Base-by-base conservation (phyloP, 2,888 invertebrate species). In the Allygus modestus region DNA sequence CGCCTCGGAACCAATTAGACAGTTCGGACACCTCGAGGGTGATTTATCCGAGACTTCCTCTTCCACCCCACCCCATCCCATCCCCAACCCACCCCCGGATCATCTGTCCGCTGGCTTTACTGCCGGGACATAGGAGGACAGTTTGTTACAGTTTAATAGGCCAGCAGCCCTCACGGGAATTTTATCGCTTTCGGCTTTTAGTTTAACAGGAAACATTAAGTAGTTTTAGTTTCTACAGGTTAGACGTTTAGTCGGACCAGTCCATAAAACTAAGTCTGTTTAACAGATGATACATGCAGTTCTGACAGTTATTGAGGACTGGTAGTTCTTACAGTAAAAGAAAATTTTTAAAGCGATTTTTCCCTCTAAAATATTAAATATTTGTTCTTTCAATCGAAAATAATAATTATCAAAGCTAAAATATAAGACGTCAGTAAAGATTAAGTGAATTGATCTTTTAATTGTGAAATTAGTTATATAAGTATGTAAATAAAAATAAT, bases 1-100 rank as follows among this genome's bases (percentile, higher is more conserved):
- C 51, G 51, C 82, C 43, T 65, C 4, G 0, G 79, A 41, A 69
- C 75, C 83, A 85, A 83, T 83, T 83, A 84, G 85, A 81, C 58
- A 83, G 28, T 23, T 75, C 75, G 81, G 84, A 84, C 84, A 84
- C 84, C 81, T 77, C 46, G 61, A 15, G 46, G 51, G 69, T 84
- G 69, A 82, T 82, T 82, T 77, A 77, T 77, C 46, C 51, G 0
- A 1, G 1, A 77, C 77, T 77, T 77, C 77, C 77, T 77, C 73
- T 43, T 20, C 9, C 65, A 5, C 7, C 65, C 31, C 23, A 65
- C 69, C 69, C 33, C 33, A n/a, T n/a, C n/a, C n/a, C n/a, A n/a
- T n/a, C 33, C 69, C 26, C 69, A 4, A 31, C 69, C 37, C 31
- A 33, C 73, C 73, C 41, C 41, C 20, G 73, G 7, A 26, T 2